phyloP scores from a whole-genome alignment of 2,888 invertebrate species.

The Polydrusus tereticollis region DNA sequence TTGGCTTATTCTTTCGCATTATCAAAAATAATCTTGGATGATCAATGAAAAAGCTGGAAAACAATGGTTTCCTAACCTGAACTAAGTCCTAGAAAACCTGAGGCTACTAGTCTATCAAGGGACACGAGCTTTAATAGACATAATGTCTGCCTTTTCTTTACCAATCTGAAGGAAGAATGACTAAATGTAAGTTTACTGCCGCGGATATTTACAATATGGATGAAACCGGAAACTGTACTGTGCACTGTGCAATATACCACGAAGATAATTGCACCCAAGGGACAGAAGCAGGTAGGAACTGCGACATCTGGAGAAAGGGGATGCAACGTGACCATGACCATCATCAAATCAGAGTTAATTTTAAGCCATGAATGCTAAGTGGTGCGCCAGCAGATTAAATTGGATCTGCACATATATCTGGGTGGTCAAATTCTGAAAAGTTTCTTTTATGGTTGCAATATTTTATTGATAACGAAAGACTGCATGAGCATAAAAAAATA shows the following conservation, averaged over 20 bases:
- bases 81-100: slow-evolving; percentile 36
- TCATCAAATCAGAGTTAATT: too few species aligned
- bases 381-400: slow-evolving; percentile 18
- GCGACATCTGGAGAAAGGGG: slow-evolving; percentile 52
- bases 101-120: slow-evolving; percentile 56
- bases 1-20: slow-evolving; percentile 49
- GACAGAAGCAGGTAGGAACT: slow-evolving; percentile 23
- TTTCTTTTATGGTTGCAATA: too few species aligned
- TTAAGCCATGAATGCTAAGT: slow-evolving; percentile 28
- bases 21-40: slow-evolving; percentile 50
- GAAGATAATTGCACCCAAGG: slow-evolving; percentile 55
- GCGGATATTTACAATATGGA: slow-evolving; percentile 55
- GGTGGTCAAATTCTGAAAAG: too few species aligned
- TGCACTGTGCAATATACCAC: slow-evolving; percentile 52
- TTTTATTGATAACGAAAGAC: too few species aligned
- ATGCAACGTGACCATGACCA: slow-evolving; percentile 50
- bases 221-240: slow-evolving; percentile 55
- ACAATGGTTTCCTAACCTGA: slow-evolving; percentile 45
- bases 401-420: too few species aligned
- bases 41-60: slow-evolving; percentile 41
- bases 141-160: slow-evolving; percentile 47
- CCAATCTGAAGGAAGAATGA: slow-evolving; percentile 24
- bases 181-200: slow-evolving; percentile 31
- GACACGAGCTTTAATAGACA: slow-evolving; percentile 55
- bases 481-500: too few species aligned